Evolutionary conservation across 2,797 vertebrate genomes (phyloP).

Genomic region (Xyrichtys novacula): DNA sequence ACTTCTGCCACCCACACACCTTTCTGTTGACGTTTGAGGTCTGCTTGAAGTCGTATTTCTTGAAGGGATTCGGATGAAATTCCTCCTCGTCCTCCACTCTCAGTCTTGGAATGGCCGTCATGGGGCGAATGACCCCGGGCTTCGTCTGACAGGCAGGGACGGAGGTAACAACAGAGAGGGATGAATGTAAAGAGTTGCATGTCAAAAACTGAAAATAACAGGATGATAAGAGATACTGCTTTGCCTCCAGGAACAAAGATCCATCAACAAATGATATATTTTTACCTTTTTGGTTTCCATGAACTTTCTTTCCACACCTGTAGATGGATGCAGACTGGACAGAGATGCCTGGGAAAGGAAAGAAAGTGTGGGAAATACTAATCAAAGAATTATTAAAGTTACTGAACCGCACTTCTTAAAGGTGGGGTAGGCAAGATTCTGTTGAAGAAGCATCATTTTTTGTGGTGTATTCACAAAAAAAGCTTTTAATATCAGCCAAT

Average conservation of each 20-base stretch:
- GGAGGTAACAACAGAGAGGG: background rate
- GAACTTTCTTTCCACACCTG: constrained; percentile 49
- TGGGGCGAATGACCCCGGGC: constrained; percentile 91
- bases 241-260: too few species aligned
- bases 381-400: too few species aligned
- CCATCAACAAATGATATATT: background rate
- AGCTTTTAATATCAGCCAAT: too few species aligned
- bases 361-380: background rate
- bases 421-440: too few species aligned
- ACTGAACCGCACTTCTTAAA: too few species aligned
- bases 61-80: constrained; percentile 86
- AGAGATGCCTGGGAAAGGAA: constrained; percentile 72
- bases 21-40: constrained; percentile 74
- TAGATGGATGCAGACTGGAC: constrained; percentile 57
- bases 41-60: constrained; percentile 80
- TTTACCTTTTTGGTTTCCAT: constrained; percentile 59
- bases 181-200: too few species aligned
- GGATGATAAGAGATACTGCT: too few species aligned
- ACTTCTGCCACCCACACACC: constrained; percentile 75
- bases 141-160: constrained; percentile 84
- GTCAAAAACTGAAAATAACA: too few species aligned
- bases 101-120: constrained; percentile 84
- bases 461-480: too few species aligned
- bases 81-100: constrained; percentile 76
- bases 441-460: too few species aligned